These are phyloP conservation scores for Aporophyla nigra DNA, from an alignment of 2,888 invertebrate species.

Conservation along the genomic window DNA sequence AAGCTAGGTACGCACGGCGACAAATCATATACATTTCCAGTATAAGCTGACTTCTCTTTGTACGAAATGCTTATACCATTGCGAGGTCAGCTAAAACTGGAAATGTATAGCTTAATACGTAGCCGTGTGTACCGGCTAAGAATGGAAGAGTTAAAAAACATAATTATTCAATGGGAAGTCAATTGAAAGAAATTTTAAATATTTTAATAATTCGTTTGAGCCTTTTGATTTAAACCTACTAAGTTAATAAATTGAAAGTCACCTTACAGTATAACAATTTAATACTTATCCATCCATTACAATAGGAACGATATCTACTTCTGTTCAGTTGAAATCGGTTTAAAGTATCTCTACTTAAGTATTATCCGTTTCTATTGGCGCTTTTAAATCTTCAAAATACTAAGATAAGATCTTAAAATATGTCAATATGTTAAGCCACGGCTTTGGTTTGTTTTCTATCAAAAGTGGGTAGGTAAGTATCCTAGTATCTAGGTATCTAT, in stretches of 20 bases:
- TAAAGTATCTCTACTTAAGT: background rate
- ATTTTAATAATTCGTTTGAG: background rate
- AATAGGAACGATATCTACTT: background rate
- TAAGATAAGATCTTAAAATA: background rate
- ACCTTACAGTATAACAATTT: background rate
- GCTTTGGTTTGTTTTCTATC: background rate
- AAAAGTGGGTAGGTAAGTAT: background rate
- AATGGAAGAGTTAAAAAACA: too few relatives aligned
- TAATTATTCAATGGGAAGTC: too few relatives aligned
- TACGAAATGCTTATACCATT: background rate
- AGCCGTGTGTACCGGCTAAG: too few relatives aligned
- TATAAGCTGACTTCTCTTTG: background rate
- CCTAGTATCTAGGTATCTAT: background rate
- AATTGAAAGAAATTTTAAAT: background rate
- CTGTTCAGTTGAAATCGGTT: background rate
- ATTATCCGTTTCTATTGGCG: background rate
- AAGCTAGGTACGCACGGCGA: background rate
- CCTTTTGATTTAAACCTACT: background rate
- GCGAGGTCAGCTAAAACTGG: background rate
- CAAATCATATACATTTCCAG: background rate
- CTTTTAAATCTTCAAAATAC: background rate
- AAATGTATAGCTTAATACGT: too few relatives aligned
- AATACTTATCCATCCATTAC: background rate
- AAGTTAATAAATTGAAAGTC: background rate
- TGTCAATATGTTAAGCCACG: background rate